Evolutionary conservation across 2,797 vertebrate genomes (phyloP), one percentile per base, ranked within the genome.

Genomic region (Oceanodroma leucorhoa): DNA sequence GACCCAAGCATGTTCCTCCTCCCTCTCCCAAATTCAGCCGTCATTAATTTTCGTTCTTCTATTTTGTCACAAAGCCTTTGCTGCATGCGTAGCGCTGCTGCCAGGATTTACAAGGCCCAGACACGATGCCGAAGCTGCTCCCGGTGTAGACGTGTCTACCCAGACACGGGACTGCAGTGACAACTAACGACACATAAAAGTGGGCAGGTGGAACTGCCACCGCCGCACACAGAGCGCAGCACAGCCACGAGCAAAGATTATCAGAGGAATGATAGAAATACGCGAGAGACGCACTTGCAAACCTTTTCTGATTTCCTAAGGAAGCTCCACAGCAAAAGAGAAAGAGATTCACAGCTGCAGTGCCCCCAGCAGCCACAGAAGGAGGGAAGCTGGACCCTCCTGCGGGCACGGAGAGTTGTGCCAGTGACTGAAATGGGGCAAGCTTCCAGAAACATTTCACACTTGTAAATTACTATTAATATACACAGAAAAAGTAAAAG

Each of bases 51-150:
- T 79, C 85, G 34, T 66, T 76, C 22, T 53, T 57, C 54, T 48
- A 1, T 86, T 90, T 83, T 90, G 85, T 91, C 85, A 79, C 89
- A 69, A 76, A 93, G 77, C 55, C 64, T 67, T 51, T 66, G 62
- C 66, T 51, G 60, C 0, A 0, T 2, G 43, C 0, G 0, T 1
- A 24, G 50, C 8, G 0, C 32, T 34, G 90, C 62, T 79, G 72
- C 70, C 89, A 45, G 77, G 94, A 83, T 91, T 96, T 91, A 88
- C 62, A 79, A 83, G 95, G 93, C 86, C 85, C 83, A 75, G 88
- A 60, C 36, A 26, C 0, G 22, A 64, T 6, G n/a, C 76, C 0
- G 29, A 29, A 81, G 82, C 82, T 46, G 61, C 79, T 89, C 65
- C 72, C 4, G 0, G 78, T 77, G 87, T 86, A 83, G 82, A 86